Conservation (phyloP, 2,797 vertebrate species). For the Cuculus canorus region DNA sequence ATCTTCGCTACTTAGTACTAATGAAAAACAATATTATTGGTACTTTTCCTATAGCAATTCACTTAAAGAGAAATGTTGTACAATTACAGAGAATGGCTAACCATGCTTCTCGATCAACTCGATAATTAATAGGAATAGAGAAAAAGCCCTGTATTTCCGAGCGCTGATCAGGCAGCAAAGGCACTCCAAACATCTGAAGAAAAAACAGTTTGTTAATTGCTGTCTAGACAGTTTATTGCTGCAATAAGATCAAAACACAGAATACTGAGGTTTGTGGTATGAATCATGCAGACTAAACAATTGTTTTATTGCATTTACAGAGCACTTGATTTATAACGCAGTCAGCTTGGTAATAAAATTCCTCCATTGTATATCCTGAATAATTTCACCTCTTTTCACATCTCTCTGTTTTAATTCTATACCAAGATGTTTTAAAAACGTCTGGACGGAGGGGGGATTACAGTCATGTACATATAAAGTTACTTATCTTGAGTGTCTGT, state of each 20-base stretch:
- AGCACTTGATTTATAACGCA: constrained; percentile 81
- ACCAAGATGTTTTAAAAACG: constrained; percentile 25
- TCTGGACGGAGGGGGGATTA: not conserved
- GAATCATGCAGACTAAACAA: constrained; percentile 92
- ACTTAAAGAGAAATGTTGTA: not conserved
- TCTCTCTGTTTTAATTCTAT: constrained; percentile 57
- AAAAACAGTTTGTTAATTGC: constrained; percentile 88
- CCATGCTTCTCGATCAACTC: constrained; percentile 43
- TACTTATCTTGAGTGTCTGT: not conserved
- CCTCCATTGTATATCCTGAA: constrained; percentile 78
- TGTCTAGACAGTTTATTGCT: constrained; percentile 99
- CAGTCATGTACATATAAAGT: not conserved
- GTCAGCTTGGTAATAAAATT: constrained; percentile 78
- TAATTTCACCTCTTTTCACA: constrained; percentile 76
- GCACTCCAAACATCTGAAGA: constrained; percentile 83
- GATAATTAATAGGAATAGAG: constrained; percentile 75
- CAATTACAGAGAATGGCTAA: constrained; percentile 4
- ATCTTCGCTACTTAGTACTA: not conserved
- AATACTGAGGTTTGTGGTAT: constrained; percentile 89
- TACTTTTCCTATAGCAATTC: constrained; percentile 7
- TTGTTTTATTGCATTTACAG: constrained; percentile 87
- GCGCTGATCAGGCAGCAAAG: constrained; percentile 60
- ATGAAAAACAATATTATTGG: not conserved
- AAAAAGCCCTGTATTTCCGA: constrained; percentile 65
- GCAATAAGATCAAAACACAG: constrained; percentile 95